Percentiles rank a stretch among this genome's conserved stretches.
These are phyloP conservation scores for Astyanax mexicanus DNA, from an alignment of 2,797 vertebrate species.

Conservation along the genomic window DNA sequence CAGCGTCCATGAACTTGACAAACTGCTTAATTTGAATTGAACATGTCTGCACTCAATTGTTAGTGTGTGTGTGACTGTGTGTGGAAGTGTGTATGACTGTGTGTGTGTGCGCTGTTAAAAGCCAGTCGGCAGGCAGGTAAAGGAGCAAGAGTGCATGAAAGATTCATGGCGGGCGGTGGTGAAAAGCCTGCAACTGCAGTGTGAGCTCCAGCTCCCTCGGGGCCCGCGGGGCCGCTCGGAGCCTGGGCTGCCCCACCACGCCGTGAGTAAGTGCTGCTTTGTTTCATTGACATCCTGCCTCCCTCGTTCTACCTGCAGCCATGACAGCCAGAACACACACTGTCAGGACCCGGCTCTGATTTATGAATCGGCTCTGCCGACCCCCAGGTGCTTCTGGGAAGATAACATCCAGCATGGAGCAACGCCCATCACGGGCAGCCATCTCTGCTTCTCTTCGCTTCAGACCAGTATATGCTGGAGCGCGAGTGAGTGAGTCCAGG, in stretches of 20 bases:
- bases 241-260: constrained; percentile 22
- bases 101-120: constrained; percentile 63
- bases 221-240: constrained; percentile 50
- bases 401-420: constrained; percentile 65
- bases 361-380: constrained; percentile 63
- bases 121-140: constrained; percentile 77
- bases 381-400: constrained; percentile 66
- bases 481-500: constrained; percentile 6
- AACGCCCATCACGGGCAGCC: constrained; percentile 48
- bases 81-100: constrained; percentile 70
- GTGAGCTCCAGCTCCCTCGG: constrained; percentile 81
- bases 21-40: constrained; percentile 12
- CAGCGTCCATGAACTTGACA: constrained; percentile 15
- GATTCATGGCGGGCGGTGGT: constrained; percentile 86
- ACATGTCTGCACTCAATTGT: constrained; percentile 5
- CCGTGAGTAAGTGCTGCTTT: constrained; percentile 83
- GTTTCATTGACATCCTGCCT: constrained; percentile 79
- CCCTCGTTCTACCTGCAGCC: constrained; percentile 62
- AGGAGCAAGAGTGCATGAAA: constrained; percentile 82
- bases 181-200: constrained; percentile 71
- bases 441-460: constrained; percentile 31
- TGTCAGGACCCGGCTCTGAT: constrained; percentile 64
- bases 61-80: constrained; percentile 56
- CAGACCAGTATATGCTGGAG: neutral
- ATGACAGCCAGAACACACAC: constrained; percentile 60